These are phyloP conservation scores for Emberiza fucata DNA, from an alignment of 2,113 vertebrate genomes.

Conservation along the genomic window DNA sequence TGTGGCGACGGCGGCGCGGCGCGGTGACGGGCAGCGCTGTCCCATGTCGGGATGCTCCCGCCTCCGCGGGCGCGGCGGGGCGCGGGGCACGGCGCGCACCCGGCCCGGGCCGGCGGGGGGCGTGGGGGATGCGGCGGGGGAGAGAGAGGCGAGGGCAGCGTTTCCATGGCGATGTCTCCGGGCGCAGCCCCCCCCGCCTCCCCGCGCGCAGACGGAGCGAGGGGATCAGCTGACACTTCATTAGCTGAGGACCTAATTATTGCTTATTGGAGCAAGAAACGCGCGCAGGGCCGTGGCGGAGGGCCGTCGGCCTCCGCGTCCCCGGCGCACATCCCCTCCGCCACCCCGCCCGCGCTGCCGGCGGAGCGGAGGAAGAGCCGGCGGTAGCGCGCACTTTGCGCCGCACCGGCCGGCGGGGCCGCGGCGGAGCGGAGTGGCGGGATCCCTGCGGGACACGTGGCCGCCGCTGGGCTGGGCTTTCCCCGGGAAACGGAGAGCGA, in stretches of 20 bases:
- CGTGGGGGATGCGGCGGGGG: neutral
- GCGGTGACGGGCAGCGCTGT: too few species aligned
- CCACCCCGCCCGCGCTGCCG: neutral
- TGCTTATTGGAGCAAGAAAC: constrained; percentile 78
- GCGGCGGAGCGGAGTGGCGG: neutral
- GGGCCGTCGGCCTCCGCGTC: neutral
- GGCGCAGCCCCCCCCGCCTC: constrained; percentile 41
- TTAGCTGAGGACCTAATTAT: constrained; percentile 80
- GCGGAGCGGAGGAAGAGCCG: neutral
- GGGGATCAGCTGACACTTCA: constrained; percentile 77
- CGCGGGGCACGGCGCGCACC: too few species aligned
- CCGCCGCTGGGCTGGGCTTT: neutral
- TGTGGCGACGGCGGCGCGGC: too few species aligned
- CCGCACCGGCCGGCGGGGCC: neutral
- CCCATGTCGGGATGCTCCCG: too few species aligned
- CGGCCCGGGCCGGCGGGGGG: neutral
- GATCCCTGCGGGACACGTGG: neutral
- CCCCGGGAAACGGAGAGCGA: neutral
- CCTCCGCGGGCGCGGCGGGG: too few species aligned
- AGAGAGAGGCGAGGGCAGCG: constrained; percentile 61
- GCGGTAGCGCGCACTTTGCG: neutral
- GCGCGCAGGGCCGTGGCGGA: constrained; percentile 68
- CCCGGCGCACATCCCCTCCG: neutral
- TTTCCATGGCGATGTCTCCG: constrained; percentile 79
- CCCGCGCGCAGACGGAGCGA: constrained; percentile 19